Evolutionary conservation across 2,888 invertebrate genomes (phyloP).

Genomic region (Sialis fuliginosa): DNA sequence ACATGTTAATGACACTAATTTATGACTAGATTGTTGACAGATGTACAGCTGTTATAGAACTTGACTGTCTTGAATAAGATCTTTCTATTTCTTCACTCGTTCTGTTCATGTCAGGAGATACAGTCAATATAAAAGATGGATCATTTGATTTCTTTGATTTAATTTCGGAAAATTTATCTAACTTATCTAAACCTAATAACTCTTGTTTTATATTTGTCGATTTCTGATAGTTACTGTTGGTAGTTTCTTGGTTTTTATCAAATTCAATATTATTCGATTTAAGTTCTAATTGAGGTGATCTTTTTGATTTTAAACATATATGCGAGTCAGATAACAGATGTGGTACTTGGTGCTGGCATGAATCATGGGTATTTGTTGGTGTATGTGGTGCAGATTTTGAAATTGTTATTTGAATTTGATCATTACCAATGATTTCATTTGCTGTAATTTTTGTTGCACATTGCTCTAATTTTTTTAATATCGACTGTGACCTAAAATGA

Average conservation of each 20-base stretch:
- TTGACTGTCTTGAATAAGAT: not conserved
- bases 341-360: slow-evolving; percentile 20
- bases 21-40: too few relatives aligned
- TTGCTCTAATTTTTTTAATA: slow-evolving; percentile 23
- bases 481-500: slow-evolving; percentile 22
- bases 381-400: slow-evolving; percentile 27
- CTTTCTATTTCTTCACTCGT: too few relatives aligned
- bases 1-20: too few relatives aligned
- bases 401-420: slow-evolving; percentile 18
- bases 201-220: too few relatives aligned
- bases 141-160: too few relatives aligned
- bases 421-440: slow-evolving; percentile 17
- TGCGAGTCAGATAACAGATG: slow-evolving; percentile 23
- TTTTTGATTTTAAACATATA: slow-evolving; percentile 13
- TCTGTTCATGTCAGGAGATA: too few relatives aligned
- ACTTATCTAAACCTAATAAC: too few relatives aligned
- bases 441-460: slow-evolving; percentile 19
- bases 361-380: slow-evolving; percentile 21
- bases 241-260: not conserved
- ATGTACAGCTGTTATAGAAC: not conserved
- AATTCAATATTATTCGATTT: not conserved
- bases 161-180: too few relatives aligned
- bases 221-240: not conserved
- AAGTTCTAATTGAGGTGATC: slow-evolving; percentile 11
- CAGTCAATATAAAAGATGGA: too few relatives aligned